phyloP scores from a whole-genome alignment of 2,113 vertebrate genomes.

The Cyanocitta stelleri region DNA sequence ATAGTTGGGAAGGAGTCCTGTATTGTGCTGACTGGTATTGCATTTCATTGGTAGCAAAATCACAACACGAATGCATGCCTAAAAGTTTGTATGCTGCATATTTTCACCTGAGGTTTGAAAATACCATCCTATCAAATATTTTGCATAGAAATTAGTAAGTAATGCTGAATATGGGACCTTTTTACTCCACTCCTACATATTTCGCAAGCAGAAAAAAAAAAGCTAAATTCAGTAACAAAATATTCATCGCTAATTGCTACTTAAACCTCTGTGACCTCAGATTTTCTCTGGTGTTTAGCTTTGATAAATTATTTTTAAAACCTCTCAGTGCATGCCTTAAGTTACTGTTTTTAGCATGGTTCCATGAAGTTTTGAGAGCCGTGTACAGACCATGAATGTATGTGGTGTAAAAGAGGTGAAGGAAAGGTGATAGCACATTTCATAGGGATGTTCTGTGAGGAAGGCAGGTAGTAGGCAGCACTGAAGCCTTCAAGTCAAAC shows the following conservation, averaged over 20 bases:
- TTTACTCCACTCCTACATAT: neutral
- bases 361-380: neutral
- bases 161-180: neutral
- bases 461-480: neutral
- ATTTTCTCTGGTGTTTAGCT: neutral
- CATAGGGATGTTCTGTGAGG: accelerated
- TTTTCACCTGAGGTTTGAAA: neutral
- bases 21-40: neutral
- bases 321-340: neutral
- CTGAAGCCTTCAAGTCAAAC: neutral
- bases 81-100: neutral
- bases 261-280: neutral
- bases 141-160: neutral
- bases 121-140: neutral
- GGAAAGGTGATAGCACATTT: neutral
- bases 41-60: neutral
- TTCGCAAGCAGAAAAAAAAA: neutral
- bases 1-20: neutral
- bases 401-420: neutral
- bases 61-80: neutral
- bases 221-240: neutral
- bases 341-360: neutral
- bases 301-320: neutral
- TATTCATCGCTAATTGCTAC: neutral
- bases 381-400: accelerated